These are phyloP conservation scores for Knipowitschia caucasica DNA, from an alignment of 2,797 vertebrate species.

Conservation along the genomic window DNA sequence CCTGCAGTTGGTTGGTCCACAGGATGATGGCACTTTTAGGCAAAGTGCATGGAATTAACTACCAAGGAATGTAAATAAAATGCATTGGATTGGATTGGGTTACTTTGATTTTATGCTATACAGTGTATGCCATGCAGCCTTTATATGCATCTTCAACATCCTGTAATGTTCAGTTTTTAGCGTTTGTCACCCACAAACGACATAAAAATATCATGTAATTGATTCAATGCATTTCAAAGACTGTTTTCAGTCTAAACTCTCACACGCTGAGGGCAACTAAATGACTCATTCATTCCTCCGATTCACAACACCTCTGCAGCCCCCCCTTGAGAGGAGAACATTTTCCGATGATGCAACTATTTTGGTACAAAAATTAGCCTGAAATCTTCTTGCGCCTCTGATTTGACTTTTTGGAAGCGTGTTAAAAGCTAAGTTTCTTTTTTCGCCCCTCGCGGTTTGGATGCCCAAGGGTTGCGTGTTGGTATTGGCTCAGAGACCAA, in stretches of 20 bases:
- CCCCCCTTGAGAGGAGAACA: constrained; percentile 45
- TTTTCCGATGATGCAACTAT: constrained; percentile 64
- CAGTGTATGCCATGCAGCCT: no score
- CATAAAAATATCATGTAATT: not conserved
- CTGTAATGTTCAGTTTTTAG: no score
- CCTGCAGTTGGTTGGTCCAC: no score
- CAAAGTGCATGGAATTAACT: no score
- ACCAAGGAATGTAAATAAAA: no score
- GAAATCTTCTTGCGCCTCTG: constrained; percentile 47
- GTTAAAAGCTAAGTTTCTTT: constrained; percentile 58
- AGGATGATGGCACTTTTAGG: no score
- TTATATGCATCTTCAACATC: no score
- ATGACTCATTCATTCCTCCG: constrained; percentile 43
- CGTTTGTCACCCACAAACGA: no score
- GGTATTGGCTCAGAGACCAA: constrained; percentile 65
- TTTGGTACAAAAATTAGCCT: constrained; percentile 44
- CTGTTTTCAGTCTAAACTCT: constrained; percentile 20
- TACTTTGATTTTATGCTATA: no score
- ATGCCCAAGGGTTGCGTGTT: constrained; percentile 60
- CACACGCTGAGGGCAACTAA: constrained; percentile 32
- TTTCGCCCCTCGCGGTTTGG: constrained; percentile 39
- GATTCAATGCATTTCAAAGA: not conserved
- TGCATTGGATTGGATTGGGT: no score
- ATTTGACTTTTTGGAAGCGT: constrained; percentile 53
- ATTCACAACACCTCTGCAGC: constrained; percentile 58